Conservation (phyloP, 92 coral and sea anemone genomes). For the Zoanthus gigantus region DNA sequence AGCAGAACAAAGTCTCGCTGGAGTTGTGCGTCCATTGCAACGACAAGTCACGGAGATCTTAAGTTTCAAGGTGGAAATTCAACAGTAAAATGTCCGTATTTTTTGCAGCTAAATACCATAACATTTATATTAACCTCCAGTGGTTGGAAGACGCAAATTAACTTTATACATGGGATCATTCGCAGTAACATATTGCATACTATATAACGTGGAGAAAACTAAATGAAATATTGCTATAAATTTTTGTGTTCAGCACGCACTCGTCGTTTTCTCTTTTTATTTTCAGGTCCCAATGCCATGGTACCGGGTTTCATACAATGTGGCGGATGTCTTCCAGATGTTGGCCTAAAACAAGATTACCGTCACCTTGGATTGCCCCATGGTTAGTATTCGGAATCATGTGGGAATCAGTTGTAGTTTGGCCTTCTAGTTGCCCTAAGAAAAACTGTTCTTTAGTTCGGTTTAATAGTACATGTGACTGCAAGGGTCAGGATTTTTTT, state of each 20-base stretch:
- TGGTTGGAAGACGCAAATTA: background rate
- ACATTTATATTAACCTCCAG: background rate
- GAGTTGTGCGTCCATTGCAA: conserved; percentile 89
- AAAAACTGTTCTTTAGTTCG: background rate
- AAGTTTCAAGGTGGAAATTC: conserved; percentile 37
- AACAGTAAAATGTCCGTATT: conserved; percentile 87
- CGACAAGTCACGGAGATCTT: conserved; percentile 67
- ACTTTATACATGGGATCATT: background rate
- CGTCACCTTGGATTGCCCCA: background rate
- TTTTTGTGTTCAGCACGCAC: conserved; percentile 87
- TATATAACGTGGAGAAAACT: background rate
- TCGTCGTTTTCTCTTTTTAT: conserved; percentile 90
- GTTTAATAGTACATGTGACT: background rate
- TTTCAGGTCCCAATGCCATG: conserved; percentile 63
- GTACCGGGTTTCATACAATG: background rate
- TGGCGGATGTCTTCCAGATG: background rate
- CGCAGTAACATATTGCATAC: background rate
- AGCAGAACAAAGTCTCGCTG: conserved; percentile 87
- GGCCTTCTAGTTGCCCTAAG: conserved; percentile 35
- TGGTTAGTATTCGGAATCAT: conserved; percentile 47
- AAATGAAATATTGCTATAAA: background rate
- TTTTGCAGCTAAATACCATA: conserved; percentile 41
- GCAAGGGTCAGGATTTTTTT: background rate
- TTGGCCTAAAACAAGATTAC: background rate
- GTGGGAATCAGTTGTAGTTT: conserved; percentile 40